phyloP scores from a whole-genome alignment of 2,113 vertebrate genomes.

The Stigmatopora nigra region DNA sequence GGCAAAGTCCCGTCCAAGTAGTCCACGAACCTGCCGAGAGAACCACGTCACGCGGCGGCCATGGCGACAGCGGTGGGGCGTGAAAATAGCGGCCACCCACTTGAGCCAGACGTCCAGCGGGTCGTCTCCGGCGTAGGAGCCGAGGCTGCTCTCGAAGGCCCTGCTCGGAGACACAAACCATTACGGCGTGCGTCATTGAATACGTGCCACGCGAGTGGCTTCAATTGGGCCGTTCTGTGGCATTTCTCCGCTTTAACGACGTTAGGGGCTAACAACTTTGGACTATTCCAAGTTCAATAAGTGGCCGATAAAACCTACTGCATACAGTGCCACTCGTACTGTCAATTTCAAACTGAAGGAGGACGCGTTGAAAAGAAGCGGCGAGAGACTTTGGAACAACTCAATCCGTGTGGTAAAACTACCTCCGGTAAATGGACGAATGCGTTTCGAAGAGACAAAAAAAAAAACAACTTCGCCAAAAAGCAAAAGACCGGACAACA shows the following conservation, averaged over 20 bases:
- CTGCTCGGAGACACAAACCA: constrained; percentile 48
- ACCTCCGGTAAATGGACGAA: background rate
- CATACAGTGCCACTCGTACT: too few relatives aligned
- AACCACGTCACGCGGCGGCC: background rate
- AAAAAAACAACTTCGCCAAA: background rate
- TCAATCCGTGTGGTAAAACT: too few relatives aligned
- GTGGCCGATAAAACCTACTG: too few relatives aligned
- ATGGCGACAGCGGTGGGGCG: background rate
- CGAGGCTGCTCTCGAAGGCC: constrained; percentile 72
- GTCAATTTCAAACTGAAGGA: too few relatives aligned
- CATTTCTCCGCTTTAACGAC: too few relatives aligned
- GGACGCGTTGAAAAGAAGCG: too few relatives aligned
- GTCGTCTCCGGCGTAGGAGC: constrained; percentile 74
- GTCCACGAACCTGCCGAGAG: constrained; percentile 68
- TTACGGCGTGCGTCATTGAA: background rate
- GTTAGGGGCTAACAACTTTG: too few relatives aligned
- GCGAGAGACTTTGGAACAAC: too few relatives aligned
- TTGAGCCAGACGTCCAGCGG: constrained; percentile 82
- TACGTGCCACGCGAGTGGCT: too few relatives aligned
- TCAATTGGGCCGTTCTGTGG: too few relatives aligned
- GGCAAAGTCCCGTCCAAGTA: constrained; percentile 68
- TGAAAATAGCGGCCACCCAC: constrained; percentile 53
- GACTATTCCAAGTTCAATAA: too few relatives aligned
- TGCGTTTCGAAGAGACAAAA: background rate
- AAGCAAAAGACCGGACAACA: background rate